These are phyloP conservation scores for Isurus oxyrinchus DNA, from an alignment of 2,113 vertebrate species.

Conservation along the genomic window DNA sequence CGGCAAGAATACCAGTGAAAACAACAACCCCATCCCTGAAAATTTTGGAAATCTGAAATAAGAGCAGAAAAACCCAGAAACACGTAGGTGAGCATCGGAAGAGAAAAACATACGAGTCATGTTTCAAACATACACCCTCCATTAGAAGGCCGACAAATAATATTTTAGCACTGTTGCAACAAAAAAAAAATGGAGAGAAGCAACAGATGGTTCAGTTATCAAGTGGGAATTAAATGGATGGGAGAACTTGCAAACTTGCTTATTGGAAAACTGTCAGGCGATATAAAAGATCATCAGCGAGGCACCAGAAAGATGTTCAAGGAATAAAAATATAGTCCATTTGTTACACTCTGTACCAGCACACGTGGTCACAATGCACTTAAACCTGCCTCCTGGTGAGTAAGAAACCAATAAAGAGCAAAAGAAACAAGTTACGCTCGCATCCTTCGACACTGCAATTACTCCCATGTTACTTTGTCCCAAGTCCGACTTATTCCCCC, in stretches of 20 bases:
- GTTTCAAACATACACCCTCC: neutral
- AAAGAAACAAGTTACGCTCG: neutral
- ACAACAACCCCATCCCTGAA: neutral
- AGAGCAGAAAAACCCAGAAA: neutral
- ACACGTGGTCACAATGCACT: neutral
- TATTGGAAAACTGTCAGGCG: neutral
- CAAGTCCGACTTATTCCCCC: neutral
- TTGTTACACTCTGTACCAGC: neutral
- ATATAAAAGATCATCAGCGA: neutral
- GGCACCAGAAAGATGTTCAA: neutral
- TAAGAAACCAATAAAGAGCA: neutral
- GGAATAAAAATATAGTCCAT: neutral
- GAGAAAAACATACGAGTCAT: neutral
- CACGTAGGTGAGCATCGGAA: neutral
- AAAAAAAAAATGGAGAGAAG: neutral
- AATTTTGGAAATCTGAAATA: neutral
- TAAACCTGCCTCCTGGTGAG: neutral
- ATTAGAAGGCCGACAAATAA: neutral
- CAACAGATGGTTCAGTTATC: neutral
- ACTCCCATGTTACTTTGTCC: neutral
- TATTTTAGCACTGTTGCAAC: neutral
- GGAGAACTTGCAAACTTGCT: neutral
- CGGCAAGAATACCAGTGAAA: no score
- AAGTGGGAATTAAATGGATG: neutral
- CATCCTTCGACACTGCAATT: neutral